Conservation (phyloP, 2,113 vertebrate genomes). For the Gorilla gorilla region DNA sequence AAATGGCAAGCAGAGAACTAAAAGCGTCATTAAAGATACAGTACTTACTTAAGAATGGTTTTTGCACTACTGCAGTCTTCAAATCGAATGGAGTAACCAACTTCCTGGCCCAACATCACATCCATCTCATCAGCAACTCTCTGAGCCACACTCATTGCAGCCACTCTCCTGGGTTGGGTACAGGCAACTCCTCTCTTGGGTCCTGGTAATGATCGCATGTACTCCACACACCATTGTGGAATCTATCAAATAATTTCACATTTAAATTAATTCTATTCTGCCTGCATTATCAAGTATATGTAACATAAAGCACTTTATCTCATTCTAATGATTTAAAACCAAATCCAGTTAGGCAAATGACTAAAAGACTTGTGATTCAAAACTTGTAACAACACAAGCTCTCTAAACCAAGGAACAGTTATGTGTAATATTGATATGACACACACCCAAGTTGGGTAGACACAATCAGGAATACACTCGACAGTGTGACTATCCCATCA, state of each 20-base stretch:
- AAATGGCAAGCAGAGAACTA: background rate
- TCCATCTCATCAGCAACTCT: conserved; percentile 99
- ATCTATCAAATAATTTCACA: conserved; percentile 86
- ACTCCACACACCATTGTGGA: conserved; percentile 98
- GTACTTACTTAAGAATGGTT: conserved; percentile 96
- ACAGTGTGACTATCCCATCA: background rate
- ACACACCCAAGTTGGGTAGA: background rate
- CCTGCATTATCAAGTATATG: background rate
- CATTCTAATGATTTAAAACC: conserved; percentile 27
- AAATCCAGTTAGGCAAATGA: conserved; percentile 48
- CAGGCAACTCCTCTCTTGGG: conserved; percentile 95
- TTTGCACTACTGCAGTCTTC: conserved; percentile 99
- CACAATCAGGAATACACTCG: background rate
- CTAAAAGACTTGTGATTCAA: background rate
- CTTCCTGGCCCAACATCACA: conserved; percentile 97
- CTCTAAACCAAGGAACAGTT: background rate
- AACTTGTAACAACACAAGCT: background rate
- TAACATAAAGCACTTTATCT: conserved; percentile 22
- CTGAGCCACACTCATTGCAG: conserved; percentile 98
- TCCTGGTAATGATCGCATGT: conserved; percentile 91
- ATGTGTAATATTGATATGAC: background rate
- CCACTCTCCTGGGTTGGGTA: conserved; percentile 95
- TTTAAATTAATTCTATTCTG: background rate
- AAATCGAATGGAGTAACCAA: conserved; percentile 97
- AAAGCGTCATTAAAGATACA: background rate